Base-by-base conservation (phyloP, 2,113 vertebrate genomes). In the Chionis minor region DNA sequence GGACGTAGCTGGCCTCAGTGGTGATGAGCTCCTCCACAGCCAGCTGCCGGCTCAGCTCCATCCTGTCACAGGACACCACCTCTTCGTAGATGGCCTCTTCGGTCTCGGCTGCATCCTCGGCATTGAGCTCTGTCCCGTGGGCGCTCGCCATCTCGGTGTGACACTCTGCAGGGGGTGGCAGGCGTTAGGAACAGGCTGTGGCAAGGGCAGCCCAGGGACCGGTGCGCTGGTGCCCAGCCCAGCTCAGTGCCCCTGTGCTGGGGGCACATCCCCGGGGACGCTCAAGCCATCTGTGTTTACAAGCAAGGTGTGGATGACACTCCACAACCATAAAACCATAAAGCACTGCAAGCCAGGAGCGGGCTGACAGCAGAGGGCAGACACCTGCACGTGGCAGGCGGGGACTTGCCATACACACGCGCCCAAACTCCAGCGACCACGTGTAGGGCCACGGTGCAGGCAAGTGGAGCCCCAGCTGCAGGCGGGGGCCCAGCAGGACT, bases 1-100 rank as follows among this genome's bases (percentile, higher is more conserved):
- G 97, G 3, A 99, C 97, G 28, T 99, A 99, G 95, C 98, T 99
- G 95, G 95, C 97, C 97, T 99, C 99, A 0, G 99, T 99, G 89
- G 98, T 93, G 28, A 99, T 92, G 69, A 99, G 97, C 93, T 99
- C 99, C 71, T 98, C 97, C 27, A 99, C 74, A 1, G 98, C 98
- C 96, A 99, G 96, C 75, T 61, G 91, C 97, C 99, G 99, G 32
- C 98, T 98, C 88, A 98, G 98, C 47, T 98, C 95, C 6, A 33
- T 95, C 84, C 74, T 98, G 93, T 98, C 97, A 6, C 90, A 97
- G 45, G 95, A 95, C 8, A 51, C 19, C 62, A 89, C 95, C 81
- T 95, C 98, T 32, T 96, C 95, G 1, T 97, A 96, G 49, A 86
- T 40, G 7, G 24, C 72, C 3, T 85, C 88, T n/a, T 95, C 92